A percentile compares a stretch with the other conserved stretches of the same genome.
phyloP scores from a whole-genome alignment of 2,113 vertebrate genomes.

The Sciurus niger region DNA sequence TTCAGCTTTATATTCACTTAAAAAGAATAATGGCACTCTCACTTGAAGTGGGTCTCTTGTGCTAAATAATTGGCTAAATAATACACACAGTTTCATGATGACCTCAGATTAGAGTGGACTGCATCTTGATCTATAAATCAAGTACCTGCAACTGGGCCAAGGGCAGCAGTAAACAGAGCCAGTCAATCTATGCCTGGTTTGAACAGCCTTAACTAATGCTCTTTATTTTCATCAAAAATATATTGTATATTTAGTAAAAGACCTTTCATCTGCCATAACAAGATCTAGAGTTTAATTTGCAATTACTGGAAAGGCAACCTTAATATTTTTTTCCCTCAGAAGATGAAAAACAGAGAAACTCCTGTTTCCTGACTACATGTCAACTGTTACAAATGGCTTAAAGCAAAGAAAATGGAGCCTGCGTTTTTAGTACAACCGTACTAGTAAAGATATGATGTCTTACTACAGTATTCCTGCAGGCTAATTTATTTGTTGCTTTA shows the following conservation, averaged over 20 bases:
- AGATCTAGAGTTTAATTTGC: conserved; percentile 50
- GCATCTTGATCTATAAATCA: conserved; percentile 24
- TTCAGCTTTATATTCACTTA: not conserved
- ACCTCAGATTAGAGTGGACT: not conserved
- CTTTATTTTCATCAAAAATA: conserved; percentile 11
- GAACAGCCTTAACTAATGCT: not conserved
- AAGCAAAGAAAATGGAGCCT: conserved; percentile 45
- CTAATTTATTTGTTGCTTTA: conserved; percentile 77
- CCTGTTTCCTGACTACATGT: conserved; percentile 1
- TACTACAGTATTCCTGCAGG: conserved; percentile 19
- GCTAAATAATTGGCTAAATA: conserved; percentile 39
- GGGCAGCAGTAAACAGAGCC: not conserved
- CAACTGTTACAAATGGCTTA: conserved; percentile 35
- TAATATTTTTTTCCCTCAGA: conserved; percentile 59
- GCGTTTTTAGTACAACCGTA: not conserved
- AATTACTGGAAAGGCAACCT: conserved; percentile 59
- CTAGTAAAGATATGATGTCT: not conserved
- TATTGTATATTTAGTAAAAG: not conserved
- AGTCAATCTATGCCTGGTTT: not conserved
- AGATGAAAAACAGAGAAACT: conserved; percentile 70
- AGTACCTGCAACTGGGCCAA: not conserved
- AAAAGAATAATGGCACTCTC: conserved; percentile 29
- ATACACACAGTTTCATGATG: not conserved
- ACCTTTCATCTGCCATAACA: conserved; percentile 32
- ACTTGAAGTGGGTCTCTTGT: not conserved